These are phyloP conservation scores for Cabera pusaria DNA, from an alignment of 2,888 invertebrate genomes.

Conservation along the genomic window DNA sequence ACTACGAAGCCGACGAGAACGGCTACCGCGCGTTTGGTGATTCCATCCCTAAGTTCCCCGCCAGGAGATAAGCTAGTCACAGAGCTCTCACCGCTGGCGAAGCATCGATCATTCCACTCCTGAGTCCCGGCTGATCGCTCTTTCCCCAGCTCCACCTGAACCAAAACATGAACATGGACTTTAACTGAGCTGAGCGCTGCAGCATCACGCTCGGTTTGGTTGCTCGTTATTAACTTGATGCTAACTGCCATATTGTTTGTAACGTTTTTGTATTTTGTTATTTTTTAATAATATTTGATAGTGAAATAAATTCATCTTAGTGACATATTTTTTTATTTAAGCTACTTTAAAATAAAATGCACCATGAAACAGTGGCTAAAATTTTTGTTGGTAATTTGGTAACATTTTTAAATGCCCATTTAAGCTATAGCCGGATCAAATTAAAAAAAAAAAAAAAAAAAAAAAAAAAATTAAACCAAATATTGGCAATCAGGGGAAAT, in stretches of 20 bases:
- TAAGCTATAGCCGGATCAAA: too few species aligned
- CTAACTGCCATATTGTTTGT: constrained; percentile 64
- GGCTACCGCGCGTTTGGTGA: constrained; percentile 85
- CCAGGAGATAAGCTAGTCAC: constrained; percentile 36
- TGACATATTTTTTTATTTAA: too few species aligned
- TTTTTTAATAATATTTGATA: constrained; percentile 39
- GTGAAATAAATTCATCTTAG: constrained; percentile 20
- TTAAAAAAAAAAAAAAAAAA: too few species aligned
- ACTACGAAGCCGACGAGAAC: constrained; percentile 84
- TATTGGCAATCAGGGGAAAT: too few species aligned
- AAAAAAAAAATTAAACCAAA: too few species aligned
- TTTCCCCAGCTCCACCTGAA: constrained; percentile 6
- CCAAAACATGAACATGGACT: not conserved
- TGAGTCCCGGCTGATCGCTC: constrained; percentile 14
- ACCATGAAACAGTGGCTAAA: too few species aligned
- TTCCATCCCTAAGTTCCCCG: constrained; percentile 82
- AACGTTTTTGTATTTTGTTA: constrained; percentile 56
- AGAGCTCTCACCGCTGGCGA: not conserved
- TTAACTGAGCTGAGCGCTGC: too few species aligned
- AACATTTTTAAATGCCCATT: too few species aligned
- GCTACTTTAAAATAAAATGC: too few species aligned
- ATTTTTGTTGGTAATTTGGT: too few species aligned
- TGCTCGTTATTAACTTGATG: constrained; percentile 39
- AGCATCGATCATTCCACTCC: constrained; percentile 31
- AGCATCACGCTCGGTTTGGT: too few species aligned